Evolutionary conservation across 1,140 invertebrate genomes (phyloP).

Genomic region (Maconellicoccus hirsutus): DNA sequence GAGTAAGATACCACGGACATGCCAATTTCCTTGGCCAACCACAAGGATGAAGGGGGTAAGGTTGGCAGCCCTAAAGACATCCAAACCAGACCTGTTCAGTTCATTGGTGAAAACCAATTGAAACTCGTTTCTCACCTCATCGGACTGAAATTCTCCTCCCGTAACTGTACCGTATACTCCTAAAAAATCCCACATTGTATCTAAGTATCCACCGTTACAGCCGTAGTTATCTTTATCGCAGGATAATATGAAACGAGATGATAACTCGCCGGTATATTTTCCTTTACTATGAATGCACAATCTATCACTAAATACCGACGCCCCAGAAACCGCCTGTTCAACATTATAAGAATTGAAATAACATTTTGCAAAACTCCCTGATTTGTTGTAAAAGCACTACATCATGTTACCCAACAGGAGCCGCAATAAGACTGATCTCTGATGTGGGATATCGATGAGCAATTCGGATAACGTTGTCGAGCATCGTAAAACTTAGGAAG

Average conservation of each 20-base stretch:
- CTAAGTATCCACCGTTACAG: slow-evolving; percentile 24
- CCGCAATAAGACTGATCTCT: slow-evolving; percentile 57
- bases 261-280: slow-evolving; percentile 41
- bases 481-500: slow-evolving; percentile 51
- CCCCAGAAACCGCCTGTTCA: slow-evolving; percentile 48
- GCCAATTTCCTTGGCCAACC: background rate
- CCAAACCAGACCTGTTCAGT: too few species aligned
- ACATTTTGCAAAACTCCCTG: background rate
- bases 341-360: background rate
- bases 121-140: slow-evolving; percentile 24
- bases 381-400: background rate
- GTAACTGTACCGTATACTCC: slow-evolving; percentile 23
- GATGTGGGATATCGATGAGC: slow-evolving; percentile 65
- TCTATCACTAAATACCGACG: slow-evolving; percentile 51
- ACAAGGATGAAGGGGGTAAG: background rate
- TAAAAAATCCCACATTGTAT: slow-evolving; percentile 23
- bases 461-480: slow-evolving; percentile 66
- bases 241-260: slow-evolving; percentile 45
- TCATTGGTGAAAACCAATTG: background rate
- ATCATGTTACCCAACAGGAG: slow-evolving; percentile 50
- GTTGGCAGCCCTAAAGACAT: background rate
- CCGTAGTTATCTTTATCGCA: slow-evolving; percentile 24
- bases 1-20: background rate
- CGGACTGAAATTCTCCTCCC: slow-evolving; percentile 25
- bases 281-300: slow-evolving; percentile 50